These are phyloP conservation scores for Drosophila nigromelanica DNA, from an alignment of 1,140 invertebrate species.

Conservation along the genomic window DNA sequence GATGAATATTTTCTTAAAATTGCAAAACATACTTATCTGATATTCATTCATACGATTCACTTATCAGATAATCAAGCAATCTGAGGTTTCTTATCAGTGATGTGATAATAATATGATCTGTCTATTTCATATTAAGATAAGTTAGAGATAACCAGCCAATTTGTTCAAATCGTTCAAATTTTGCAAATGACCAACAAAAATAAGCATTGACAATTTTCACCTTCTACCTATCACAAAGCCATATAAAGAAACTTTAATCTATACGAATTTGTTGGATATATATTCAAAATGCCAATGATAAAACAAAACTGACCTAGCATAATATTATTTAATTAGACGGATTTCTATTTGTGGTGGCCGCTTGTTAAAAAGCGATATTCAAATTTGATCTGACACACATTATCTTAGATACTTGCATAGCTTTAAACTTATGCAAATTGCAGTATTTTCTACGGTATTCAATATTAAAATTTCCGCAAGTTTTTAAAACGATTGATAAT, in stretches of 20 bases:
- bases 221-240: neutral
- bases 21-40: too few species aligned
- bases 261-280: neutral
- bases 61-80: too few species aligned
- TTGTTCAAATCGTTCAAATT: neutral
- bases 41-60: too few species aligned
- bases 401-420: slow-evolving; percentile 10
- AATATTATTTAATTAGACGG: slow-evolving; percentile 29
- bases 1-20: too few species aligned
- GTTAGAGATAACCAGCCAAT: neutral
- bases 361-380: slow-evolving; percentile 39
- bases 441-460: neutral
- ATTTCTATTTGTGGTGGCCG: slow-evolving; percentile 9
- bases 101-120: neutral
- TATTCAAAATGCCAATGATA: slow-evolving; percentile 8
- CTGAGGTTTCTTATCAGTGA: neutral
- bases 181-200: too few species aligned
- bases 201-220: neutral
- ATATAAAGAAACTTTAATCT: neutral
- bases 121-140: too few species aligned
- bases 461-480: slow-evolving; percentile 4
- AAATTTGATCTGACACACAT: slow-evolving; percentile 59
- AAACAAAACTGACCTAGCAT: slow-evolving; percentile 33
- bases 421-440: slow-evolving; percentile 26
- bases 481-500: slow-evolving; percentile 2